These are phyloP conservation scores for Leptopilina myrica DNA, from an alignment of 2,888 invertebrate genomes.

Conservation along the genomic window DNA sequence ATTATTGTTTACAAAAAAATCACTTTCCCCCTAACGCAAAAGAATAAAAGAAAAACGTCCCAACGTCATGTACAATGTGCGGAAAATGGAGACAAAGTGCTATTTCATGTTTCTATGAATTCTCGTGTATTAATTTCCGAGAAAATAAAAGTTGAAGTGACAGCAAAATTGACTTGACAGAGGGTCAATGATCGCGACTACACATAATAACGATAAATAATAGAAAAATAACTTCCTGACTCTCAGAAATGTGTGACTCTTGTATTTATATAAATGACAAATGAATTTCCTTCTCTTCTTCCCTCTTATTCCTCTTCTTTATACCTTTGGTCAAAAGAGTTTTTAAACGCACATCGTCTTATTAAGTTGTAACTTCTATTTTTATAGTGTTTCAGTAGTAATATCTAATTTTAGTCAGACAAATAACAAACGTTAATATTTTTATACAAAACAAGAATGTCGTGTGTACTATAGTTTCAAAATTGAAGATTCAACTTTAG, in stretches of 20 bases:
- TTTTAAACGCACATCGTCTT: too few relatives aligned
- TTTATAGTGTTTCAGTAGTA: too few relatives aligned
- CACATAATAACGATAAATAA: background rate
- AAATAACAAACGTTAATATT: too few relatives aligned
- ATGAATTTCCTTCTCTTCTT: too few relatives aligned
- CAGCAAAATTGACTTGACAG: slow-evolving; percentile 20
- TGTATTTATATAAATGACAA: too few relatives aligned
- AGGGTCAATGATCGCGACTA: slow-evolving; percentile 29
- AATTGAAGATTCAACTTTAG: too few relatives aligned
- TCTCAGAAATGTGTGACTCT: background rate
- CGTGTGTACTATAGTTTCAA: too few relatives aligned
- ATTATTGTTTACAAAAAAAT: background rate
- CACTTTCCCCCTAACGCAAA: background rate
- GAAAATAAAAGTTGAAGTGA: slow-evolving; percentile 26
- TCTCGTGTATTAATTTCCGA: slow-evolving; percentile 36
- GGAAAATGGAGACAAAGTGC: slow-evolving; percentile 29
- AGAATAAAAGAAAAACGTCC: background rate
- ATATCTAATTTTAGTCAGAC: too few relatives aligned
- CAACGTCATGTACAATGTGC: slow-evolving; percentile 4
- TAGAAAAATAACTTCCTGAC: background rate
- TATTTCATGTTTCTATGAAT: slow-evolving; percentile 30
- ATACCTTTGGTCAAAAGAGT: too few relatives aligned
- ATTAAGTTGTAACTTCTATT: too few relatives aligned
- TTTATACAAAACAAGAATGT: too few relatives aligned
- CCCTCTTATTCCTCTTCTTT: too few relatives aligned